Conservation (phyloP, 2,113 vertebrate genomes). For the Cathartes aura region DNA sequence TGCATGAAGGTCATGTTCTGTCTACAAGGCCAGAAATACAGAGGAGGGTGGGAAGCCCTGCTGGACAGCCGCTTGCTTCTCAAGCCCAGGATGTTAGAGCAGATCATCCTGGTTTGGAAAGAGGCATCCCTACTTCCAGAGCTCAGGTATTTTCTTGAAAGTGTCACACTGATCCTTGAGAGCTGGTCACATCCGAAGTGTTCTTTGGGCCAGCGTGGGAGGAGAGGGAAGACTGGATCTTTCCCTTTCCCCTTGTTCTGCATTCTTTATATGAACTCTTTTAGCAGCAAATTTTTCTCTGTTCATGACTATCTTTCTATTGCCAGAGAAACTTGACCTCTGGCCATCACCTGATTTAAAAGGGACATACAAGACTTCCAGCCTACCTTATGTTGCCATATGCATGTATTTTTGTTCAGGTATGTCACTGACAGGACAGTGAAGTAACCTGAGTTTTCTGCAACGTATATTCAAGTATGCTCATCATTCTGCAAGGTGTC, state of each 20-base stretch:
- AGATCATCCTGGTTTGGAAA: not conserved
- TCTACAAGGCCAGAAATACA: not conserved
- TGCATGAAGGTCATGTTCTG: not conserved
- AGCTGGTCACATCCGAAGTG: not conserved
- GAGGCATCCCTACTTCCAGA: not conserved
- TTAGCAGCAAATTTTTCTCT: not conserved
- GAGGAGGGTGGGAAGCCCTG: not conserved
- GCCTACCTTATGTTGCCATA: not conserved
- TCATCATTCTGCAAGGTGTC: not conserved
- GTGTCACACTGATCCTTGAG: not conserved
- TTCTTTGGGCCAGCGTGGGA: not conserved
- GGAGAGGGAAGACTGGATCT: not conserved
- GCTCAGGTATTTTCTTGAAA: not conserved
- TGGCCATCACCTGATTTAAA: not conserved
- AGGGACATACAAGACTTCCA: not conserved
- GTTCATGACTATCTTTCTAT: not conserved
- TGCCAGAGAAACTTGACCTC: not conserved
- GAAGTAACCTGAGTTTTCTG: not conserved
- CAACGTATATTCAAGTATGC: not conserved
- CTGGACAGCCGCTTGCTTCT: not conserved
- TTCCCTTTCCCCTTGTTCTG: not conserved
- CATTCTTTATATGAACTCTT: not conserved
- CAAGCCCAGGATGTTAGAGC: not conserved
- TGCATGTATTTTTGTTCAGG: not conserved
- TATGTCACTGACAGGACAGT: not conserved